phyloP scores from a whole-genome alignment of 2,113 vertebrate genomes.

The Burhinus bistriatus region DNA sequence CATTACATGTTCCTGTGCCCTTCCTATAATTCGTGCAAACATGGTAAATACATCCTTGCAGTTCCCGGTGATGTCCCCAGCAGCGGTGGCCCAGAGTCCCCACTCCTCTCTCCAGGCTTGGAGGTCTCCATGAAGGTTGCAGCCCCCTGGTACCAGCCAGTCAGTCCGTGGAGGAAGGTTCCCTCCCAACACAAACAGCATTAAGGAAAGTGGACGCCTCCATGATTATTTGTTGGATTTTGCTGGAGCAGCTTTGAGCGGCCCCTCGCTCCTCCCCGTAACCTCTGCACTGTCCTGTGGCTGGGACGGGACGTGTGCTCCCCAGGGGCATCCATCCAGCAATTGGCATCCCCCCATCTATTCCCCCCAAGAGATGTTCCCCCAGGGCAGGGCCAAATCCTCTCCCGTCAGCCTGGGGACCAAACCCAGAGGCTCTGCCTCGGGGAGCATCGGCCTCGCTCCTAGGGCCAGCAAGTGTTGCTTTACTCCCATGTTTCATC shows the following conservation, averaged over 20 bases:
- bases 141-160: too few species aligned
- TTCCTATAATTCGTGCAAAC: background rate
- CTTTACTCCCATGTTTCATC: too few species aligned
- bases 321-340: background rate
- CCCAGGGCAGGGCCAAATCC: background rate
- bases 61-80: background rate
- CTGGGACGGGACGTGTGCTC: rapidly evolving
- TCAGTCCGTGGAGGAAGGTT: background rate
- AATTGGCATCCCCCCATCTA: background rate
- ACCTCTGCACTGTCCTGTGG: background rate
- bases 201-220: background rate
- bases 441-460: too few species aligned
- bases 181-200: background rate
- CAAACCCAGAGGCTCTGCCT: too few species aligned
- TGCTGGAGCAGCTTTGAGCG: background rate
- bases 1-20: background rate
- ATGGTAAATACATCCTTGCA: background rate
- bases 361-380: background rate
- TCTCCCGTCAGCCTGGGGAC: rapidly evolving
- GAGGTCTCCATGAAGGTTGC: too few species aligned
- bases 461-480: too few species aligned
- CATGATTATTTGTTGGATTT: background rate
- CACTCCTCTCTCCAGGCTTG: background rate
- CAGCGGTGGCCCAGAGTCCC: background rate
- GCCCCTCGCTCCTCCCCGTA: background rate